Percentiles rank a stretch among this genome's conserved stretches.
Conservation (phyloP, 2,888 invertebrate species). For the Glomeris marginata region DNA sequence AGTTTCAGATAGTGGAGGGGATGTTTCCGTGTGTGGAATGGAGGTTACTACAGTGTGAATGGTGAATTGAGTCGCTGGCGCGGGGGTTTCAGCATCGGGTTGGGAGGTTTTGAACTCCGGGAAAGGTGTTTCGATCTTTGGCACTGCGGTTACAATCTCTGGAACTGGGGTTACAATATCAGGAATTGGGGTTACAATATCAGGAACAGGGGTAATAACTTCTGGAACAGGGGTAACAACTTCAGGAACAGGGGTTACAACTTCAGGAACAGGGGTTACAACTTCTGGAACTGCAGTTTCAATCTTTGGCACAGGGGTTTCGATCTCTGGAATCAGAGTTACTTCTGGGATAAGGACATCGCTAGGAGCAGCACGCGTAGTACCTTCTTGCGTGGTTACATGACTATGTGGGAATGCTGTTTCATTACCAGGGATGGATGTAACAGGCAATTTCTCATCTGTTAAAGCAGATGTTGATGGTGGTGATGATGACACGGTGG, state of each 20-base stretch:
- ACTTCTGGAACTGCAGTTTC: neutral
- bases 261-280: neutral
- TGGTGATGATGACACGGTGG: no score
- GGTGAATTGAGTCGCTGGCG: slow-evolving; percentile 2
- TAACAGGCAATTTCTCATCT: neutral
- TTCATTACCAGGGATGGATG: neutral
- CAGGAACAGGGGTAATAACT: neutral
- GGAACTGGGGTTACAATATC: no score
- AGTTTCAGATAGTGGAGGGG: no score
- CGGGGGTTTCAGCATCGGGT: neutral
- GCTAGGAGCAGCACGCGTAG: no score
- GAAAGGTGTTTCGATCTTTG: neutral
- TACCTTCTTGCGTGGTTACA: no score
- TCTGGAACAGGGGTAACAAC: neutral
- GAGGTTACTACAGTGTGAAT: no score
- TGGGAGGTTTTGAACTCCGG: no score
- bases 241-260: neutral
- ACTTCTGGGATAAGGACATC: no score
- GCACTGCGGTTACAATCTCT: neutral
- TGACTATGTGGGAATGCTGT: neutral
- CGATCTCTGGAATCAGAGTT: neutral
- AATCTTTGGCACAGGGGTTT: neutral
- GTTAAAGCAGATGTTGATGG: no score
- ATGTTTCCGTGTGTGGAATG: neutral
- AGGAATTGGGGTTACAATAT: neutral